phyloP scores from a whole-genome alignment of 2,888 invertebrate genomes.

The Laspeyria flexula region DNA sequence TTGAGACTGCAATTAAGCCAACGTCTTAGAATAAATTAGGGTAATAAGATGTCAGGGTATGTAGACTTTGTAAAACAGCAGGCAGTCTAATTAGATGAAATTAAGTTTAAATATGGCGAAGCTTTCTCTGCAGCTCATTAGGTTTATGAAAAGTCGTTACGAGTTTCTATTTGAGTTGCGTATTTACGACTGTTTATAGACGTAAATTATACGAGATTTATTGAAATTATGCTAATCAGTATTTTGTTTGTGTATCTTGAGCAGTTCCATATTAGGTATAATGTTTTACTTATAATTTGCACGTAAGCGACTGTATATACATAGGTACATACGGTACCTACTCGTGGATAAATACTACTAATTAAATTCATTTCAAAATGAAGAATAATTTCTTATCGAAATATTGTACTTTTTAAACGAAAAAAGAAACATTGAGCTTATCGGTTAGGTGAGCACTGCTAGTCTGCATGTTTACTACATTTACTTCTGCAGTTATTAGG shows the following conservation, averaged over 20 bases:
- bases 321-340: not conserved
- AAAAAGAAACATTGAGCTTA: too few relatives aligned
- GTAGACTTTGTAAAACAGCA: conserved; percentile 21
- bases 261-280: not conserved
- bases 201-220: not conserved
- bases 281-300: not conserved
- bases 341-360: too few relatives aligned
- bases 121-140: conserved; percentile 51
- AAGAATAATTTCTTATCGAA: too few relatives aligned
- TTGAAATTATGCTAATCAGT: not conserved
- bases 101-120: conserved; percentile 36
- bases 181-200: conserved; percentile 18
- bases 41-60: conserved; percentile 11
- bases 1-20: not conserved
- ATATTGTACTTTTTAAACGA: too few relatives aligned
- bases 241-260: not conserved
- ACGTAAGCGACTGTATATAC: not conserved
- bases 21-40: conserved; percentile 14
- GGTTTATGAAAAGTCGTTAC: conserved; percentile 32
- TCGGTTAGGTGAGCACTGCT: too few relatives aligned
- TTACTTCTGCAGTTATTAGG: too few relatives aligned
- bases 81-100: conserved; percentile 40
- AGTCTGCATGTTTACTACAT: too few relatives aligned
- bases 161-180: conserved; percentile 34
- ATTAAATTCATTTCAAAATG: too few relatives aligned